Percentiles rank a stretch among this genome's conserved stretches.
These are phyloP conservation scores for Prorops nasuta DNA, from an alignment of 1,140 invertebrate species.

Conservation along the genomic window DNA sequence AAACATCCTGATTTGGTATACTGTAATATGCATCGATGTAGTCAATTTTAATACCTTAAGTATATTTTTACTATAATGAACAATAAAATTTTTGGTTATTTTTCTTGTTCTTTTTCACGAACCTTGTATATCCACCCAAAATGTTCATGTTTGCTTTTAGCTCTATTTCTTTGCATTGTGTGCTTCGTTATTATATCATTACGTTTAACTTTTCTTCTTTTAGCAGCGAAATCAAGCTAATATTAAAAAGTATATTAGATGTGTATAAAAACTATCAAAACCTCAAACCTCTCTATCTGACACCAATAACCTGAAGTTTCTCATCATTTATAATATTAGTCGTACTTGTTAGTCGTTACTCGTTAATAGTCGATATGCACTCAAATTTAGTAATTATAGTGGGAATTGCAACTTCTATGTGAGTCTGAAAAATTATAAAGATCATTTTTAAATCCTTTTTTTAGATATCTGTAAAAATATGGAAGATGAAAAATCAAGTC, in stretches of 20 bases:
- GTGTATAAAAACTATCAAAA: background rate
- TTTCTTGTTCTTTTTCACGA: conserved; percentile 9
- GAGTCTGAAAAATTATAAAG: background rate
- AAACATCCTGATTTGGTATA: background rate
- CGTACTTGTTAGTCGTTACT: too few species aligned
- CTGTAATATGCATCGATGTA: background rate
- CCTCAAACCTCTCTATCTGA: conserved; percentile 16
- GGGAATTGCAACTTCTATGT: background rate
- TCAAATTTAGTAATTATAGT: background rate
- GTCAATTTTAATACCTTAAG: background rate
- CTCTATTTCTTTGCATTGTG: conserved; percentile 12
- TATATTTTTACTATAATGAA: background rate
- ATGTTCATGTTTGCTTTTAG: background rate
- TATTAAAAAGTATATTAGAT: background rate
- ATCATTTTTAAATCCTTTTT: background rate
- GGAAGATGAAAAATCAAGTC: conserved; percentile 25
- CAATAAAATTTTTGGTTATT: background rate
- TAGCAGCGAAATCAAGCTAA: background rate
- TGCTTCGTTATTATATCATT: background rate
- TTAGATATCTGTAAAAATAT: too few species aligned
- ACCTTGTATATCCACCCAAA: conserved; percentile 22
- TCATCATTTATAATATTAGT: background rate
- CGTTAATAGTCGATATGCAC: too few species aligned
- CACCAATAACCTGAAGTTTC: background rate
- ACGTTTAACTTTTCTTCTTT: background rate